Base-by-base conservation (phyloP, 2,888 invertebrate genomes). In the Epiblema foenella region DNA sequence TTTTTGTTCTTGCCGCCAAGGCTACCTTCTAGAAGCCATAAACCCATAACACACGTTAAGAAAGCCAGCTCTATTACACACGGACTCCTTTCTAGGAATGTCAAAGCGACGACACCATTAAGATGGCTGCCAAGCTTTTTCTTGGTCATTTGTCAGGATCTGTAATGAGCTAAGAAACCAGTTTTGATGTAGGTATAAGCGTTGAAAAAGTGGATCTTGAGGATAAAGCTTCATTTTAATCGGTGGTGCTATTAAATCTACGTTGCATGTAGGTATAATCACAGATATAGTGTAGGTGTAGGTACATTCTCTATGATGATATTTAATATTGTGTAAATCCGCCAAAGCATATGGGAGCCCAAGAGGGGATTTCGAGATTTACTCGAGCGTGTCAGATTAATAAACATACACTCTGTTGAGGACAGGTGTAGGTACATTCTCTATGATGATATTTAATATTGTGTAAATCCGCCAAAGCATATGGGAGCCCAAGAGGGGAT, bases 11-110 rank as follows among this genome's bases (percentile, higher is more conserved):
- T 39, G 12, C 2, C 39, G 12, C 10, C 12, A 12, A 12, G 12
- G 3, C 39, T 39, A n/a, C 5, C 15, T 15, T 5, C 42, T 42
- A 42, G 42, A 46, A 33, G 8, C 33, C 39, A 12, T 59, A 15
- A n/a, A 15, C 18, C 42, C n/a, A 59, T 18, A 58, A 42, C 24
- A 60, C 56, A 12, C 51, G 62, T 57, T 67, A 42, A 37, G 51
- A 72, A 52, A 69, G 20, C 29, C 54, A 58, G 42, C 37, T 71
- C 68, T 66, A 72, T 62, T 68, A 37, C 71, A 70, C 57, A 69
- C 65, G 51, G n/a, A 11, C 73, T 76, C 76, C 73, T 75, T 73
- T 74, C 67, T 42, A 54, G 52, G 60, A 54, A 64, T 64, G 33
- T 54, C 39, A 64, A 39, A 18, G 18, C 56, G 37, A 52, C 52